A percentile compares a stretch with the other conserved stretches of the same genome.
These are phyloP conservation scores for Acanthosepion pharaonis DNA, from an alignment of 2,888 invertebrate genomes.

Conservation along the genomic window DNA sequence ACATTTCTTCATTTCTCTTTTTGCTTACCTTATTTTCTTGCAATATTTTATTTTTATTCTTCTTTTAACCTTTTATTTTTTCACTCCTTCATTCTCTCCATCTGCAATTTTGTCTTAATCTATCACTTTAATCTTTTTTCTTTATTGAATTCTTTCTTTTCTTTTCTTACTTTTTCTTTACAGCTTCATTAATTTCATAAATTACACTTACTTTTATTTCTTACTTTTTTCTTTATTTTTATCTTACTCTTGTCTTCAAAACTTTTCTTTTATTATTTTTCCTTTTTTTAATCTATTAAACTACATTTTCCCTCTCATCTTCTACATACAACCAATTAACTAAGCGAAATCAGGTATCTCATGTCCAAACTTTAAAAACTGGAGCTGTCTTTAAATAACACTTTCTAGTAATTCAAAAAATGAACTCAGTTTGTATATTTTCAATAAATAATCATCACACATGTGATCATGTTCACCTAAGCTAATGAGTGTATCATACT, in stretches of 20 bases:
- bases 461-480: not conserved
- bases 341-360: not conserved
- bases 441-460: not conserved
- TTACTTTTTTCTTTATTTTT: too few relatives aligned
- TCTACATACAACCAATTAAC: not conserved
- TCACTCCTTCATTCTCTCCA: too few relatives aligned
- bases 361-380: not conserved
- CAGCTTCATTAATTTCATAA: not conserved
- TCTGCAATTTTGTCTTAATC: too few relatives aligned
- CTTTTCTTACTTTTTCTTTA: not conserved
- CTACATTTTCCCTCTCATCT: not conserved
- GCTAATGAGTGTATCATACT: not conserved
- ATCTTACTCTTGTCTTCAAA: too few relatives aligned
- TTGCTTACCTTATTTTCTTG: too few relatives aligned
- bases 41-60: too few relatives aligned
- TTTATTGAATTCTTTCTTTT: not conserved
- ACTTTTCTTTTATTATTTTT: too few relatives aligned
- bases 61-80: too few relatives aligned
- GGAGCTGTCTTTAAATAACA: not conserved
- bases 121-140: too few relatives aligned
- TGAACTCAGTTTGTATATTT: not conserved
- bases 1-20: too few relatives aligned
- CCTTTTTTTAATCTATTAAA: too few relatives aligned
- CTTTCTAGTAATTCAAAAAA: not conserved
- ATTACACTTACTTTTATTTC: too few relatives aligned